Percentiles rank a stretch among this genome's conserved stretches.
Evolutionary conservation across 2,113 vertebrate genomes (phyloP).

Genomic region (Limnothrissa miodon): DNA sequence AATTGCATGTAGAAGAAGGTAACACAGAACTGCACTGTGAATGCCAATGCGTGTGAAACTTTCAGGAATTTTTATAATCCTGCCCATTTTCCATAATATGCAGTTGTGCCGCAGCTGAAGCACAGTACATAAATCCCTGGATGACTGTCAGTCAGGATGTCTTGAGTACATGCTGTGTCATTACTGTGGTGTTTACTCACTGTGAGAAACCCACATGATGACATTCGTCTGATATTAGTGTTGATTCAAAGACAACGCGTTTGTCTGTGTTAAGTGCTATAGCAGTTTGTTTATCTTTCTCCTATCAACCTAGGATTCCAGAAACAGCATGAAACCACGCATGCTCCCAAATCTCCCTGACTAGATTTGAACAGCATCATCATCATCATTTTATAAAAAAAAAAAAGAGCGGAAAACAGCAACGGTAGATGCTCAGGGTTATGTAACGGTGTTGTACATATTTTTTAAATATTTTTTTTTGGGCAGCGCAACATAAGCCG

Average conservation of each 20-base stretch:
- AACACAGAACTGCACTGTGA: neutral
- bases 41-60: neutral
- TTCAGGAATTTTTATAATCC: neutral
- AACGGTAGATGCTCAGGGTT: slow-evolving; percentile 14
- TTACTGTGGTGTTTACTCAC: neutral
- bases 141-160: neutral
- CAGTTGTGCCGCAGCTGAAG: neutral
- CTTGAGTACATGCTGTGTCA: neutral
- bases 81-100: neutral
- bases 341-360: neutral
- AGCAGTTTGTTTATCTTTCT: neutral
- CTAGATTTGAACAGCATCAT: slow-evolving; percentile 5
- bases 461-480: slow-evolving; percentile 18
- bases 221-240: neutral
- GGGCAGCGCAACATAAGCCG: slow-evolving; percentile 20
- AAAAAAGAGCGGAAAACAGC: neutral
- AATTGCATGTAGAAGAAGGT: too few relatives aligned
- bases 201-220: too few relatives aligned
- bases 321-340: neutral
- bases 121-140: neutral
- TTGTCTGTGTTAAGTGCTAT: neutral
- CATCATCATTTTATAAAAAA: slow-evolving; percentile 2
- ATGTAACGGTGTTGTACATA: slow-evolving; percentile 22
- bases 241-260: neutral
- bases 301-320: neutral